Base-by-base conservation (phyloP, 2,888 invertebrate species). In the Panzeria rudis region DNA sequence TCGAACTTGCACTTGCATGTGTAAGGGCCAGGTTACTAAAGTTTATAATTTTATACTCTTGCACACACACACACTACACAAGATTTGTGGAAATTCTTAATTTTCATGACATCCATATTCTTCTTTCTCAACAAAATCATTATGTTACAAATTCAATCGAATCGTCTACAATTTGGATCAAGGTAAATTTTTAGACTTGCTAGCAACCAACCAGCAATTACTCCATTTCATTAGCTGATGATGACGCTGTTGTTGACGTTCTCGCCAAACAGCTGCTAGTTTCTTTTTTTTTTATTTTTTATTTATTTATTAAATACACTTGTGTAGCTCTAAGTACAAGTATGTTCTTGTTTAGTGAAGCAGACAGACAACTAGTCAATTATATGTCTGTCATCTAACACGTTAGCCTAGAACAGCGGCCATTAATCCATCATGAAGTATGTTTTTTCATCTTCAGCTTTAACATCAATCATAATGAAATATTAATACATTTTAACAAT, bases 401-500 rank as follows among this genome's bases (percentile, higher is more conserved):
- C 75, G 66, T 72, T 77, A 77, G 68, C 32, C 52, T 41, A 15
- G 25, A 13, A 50, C 32, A 32, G 41, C 76, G 32, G 56, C 25
- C 69, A 69, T 79, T 69, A 69, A 83, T 79, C 56, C 41, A 71
- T 79, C 50, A 71, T n/a, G 56, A 50, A 38, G 6, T 50, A n/a
- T 61, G 20, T 69, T 62, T 41, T 62, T 69, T 68, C 23, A 9
- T 56, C 15, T 32, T 68, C 41, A 6, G 41, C 17, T 32, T 9
- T 23, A 47, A 71, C 79, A 80, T 84, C 84, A 80, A 84, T 84
- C 84, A 84, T 84, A 71, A 72, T 79, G 79, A 84, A 80, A 80
- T 80, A 84, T 79, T 66, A 69, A 50, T 59, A 71, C 32, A 69
- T 44, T 62, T 71, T 62, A 38, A 59, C n/a, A 47, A 59, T 64